Percentiles rank a stretch among this genome's conserved stretches.
These are phyloP conservation scores for Plodia interpunctella DNA, from an alignment of 1,140 invertebrate species.

Conservation along the genomic window DNA sequence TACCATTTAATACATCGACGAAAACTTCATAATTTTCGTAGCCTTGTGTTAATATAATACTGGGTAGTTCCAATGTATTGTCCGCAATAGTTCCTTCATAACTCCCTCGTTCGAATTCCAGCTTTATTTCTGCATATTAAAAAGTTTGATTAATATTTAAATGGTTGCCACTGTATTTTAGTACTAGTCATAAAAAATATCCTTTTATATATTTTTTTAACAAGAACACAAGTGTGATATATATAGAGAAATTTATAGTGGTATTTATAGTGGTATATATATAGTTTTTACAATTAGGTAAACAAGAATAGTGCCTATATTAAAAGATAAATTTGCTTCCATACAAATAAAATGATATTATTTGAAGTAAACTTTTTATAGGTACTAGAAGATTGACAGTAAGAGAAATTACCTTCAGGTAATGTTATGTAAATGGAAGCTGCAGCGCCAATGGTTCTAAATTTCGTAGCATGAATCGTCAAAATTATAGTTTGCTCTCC, in stretches of 20 bases:
- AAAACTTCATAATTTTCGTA: slow-evolving; percentile 24
- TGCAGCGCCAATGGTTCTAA: background rate
- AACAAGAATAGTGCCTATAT: too few relatives aligned
- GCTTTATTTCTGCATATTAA: slow-evolving; percentile 17
- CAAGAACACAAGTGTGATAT: too few relatives aligned
- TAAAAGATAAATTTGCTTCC: too few relatives aligned
- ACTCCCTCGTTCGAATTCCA: slow-evolving; percentile 31
- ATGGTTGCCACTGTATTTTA: too few relatives aligned
- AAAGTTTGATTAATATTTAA: too few relatives aligned
- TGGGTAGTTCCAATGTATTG: slow-evolving; percentile 24
- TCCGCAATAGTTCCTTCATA: slow-evolving; percentile 37
- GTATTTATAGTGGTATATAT: too few relatives aligned
- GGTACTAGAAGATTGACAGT: background rate
- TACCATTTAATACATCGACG: slow-evolving; percentile 30
- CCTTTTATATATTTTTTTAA: too few relatives aligned
- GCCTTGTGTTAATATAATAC: slow-evolving; percentile 33
- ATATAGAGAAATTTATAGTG: too few relatives aligned
- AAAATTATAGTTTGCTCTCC: background rate
- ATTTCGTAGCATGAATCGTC: background rate
- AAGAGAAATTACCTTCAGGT: slow-evolving; percentile 15
- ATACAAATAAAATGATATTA: too few relatives aligned
- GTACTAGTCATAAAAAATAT: too few relatives aligned
- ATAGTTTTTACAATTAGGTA: too few relatives aligned
- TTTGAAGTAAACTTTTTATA: too few relatives aligned
- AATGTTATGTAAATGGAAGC: background rate